Base-by-base conservation (phyloP, 1,140 invertebrate genomes). In the Micrasema longulum region DNA sequence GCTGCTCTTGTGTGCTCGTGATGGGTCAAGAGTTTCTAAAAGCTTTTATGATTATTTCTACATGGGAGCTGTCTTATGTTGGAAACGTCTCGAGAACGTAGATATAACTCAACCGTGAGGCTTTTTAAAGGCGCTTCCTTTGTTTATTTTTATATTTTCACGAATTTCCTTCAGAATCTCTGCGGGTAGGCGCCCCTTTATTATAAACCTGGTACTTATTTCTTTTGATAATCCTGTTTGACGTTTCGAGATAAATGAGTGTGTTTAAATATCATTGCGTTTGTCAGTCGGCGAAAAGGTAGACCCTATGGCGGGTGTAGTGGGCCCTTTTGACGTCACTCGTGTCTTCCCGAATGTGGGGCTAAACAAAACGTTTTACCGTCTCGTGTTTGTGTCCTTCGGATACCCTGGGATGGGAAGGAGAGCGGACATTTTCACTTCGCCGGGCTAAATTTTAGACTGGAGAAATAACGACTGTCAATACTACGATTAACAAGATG, bases 11-110 rank as follows among this genome's bases (percentile, higher is more conserved):
- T 43, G 62, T 65, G 47, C 41, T 71, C 41, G 35, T 65, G 60
- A 71, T 64, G 53, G 60, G 55, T 72, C 70, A 72, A 66, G 60
- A 20, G 9, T 65, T 45, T 41, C 70, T 66, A 38, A 53, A 72
- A 53, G 69, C 57, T 64, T 71, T 64, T 71, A 60, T 57, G 12
- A 45, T 52, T 64, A 64, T 60, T 64, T 45, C 52, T 60, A 62
- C 22, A 62, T 48, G 20, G 35, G 0, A 1, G 35, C 43, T 70
- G 55, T 62, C 55, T 60, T 43, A 70, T 57, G 35, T 20, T 23
- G 52, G 20, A 62, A 57, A 35, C 55, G 35, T 22, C 55, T 60
- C 9, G 22, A 47, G 5, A 55, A 53, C 16, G 43, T 14, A 47
- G 2, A 35, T 68, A 68, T 26, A 47, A 23, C 20, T 68, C 66